Conservation (phyloP, 2,797 vertebrate species). For the Pithecia hirsuta region DNA sequence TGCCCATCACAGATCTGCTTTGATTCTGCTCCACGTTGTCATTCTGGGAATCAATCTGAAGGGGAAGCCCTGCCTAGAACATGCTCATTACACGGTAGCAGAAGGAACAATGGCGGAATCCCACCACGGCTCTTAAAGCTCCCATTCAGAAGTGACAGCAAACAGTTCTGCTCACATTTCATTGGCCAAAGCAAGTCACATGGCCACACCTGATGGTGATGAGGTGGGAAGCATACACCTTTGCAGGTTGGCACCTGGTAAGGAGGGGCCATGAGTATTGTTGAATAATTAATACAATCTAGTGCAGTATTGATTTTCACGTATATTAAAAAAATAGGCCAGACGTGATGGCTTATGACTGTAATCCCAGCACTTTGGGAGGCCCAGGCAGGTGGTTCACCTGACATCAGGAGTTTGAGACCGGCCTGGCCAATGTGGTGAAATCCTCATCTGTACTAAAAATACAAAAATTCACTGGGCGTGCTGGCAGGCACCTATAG, state of each 20-base stretch:
- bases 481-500: too few relatives aligned
- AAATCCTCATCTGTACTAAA: too few relatives aligned
- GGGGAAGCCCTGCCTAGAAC: background rate
- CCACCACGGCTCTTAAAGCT: background rate
- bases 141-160: background rate
- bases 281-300: background rate
- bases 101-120: background rate
- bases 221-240: background rate
- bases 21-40: background rate
- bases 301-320: background rate
- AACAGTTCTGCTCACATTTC: background rate
- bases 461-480: too few relatives aligned
- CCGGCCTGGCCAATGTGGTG: too few relatives aligned
- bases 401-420: background rate
- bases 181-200: background rate
- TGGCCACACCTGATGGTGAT: background rate
- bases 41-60: background rate
- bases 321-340: background rate
- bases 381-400: background rate
- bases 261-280: background rate
- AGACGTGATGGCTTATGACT: rapidly evolving
- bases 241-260: background rate
- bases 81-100: rapidly evolving
- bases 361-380: too few relatives aligned
- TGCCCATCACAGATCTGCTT: background rate